phyloP scores from a whole-genome alignment of 2,113 vertebrate species.

The Mus pahari region DNA sequence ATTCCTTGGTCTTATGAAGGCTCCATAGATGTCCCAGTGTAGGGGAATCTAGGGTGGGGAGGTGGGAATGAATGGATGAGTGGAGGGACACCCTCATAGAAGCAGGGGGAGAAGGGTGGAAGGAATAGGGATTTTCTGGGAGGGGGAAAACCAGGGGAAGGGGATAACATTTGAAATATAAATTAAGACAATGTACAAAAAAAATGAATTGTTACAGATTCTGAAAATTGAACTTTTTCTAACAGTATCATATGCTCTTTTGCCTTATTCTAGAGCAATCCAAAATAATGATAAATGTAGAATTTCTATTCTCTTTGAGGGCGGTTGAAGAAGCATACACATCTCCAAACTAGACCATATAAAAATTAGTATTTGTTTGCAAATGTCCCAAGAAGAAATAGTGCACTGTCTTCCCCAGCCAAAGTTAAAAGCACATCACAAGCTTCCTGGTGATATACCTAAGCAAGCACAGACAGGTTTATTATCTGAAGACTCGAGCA shows the following conservation, averaged over 20 bases:
- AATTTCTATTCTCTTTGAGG: constrained; percentile 20
- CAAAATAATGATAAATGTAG: not conserved
- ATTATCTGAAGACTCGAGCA: constrained; percentile 32
- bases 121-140: too few species aligned
- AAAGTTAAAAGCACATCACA: constrained; percentile 47
- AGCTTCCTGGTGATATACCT: not conserved
- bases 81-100: too few species aligned
- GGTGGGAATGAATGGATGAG: too few species aligned
- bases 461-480: constrained; percentile 51
- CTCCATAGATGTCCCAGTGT: too few species aligned
- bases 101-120: too few species aligned
- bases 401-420: constrained; percentile 32
- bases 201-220: not conserved
- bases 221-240: constrained; percentile 9
- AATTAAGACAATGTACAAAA: too few species aligned
- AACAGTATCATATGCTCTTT: not conserved
- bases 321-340: not conserved
- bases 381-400: constrained; percentile 38
- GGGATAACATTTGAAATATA: too few species aligned
- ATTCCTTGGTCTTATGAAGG: too few species aligned
- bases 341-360: constrained; percentile 53
- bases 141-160: too few species aligned
- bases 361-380: constrained; percentile 61
- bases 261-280: constrained; percentile 27
- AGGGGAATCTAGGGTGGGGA: too few species aligned